These are phyloP conservation scores for Acrobasis consociella DNA, from an alignment of 2,888 invertebrate genomes.

Conservation along the genomic window DNA sequence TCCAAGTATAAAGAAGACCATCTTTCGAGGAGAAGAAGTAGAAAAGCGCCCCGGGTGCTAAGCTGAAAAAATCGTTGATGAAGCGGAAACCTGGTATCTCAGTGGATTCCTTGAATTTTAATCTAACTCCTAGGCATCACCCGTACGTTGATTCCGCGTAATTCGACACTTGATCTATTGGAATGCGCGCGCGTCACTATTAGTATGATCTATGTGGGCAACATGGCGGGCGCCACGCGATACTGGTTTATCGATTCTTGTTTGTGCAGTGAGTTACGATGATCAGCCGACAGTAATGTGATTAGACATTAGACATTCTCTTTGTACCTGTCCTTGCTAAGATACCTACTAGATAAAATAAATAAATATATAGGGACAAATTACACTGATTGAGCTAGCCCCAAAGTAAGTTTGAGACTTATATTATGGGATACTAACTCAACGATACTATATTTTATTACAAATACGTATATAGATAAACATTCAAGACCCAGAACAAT, in stretches of 20 bases:
- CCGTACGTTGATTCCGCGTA: slow-evolving; percentile 5
- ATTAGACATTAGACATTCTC: slow-evolving; percentile 10
- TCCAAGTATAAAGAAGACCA: too few relatives aligned
- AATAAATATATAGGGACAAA: too few relatives aligned
- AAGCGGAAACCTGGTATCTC: not conserved
- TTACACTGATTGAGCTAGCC: too few relatives aligned
- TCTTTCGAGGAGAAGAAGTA: too few relatives aligned
- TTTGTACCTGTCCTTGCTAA: not conserved
- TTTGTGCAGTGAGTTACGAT: slow-evolving; percentile 9
- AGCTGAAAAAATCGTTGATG: too few relatives aligned
- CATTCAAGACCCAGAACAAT: too few relatives aligned
- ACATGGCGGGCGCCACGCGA: slow-evolving; percentile 13
- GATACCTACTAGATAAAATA: too few relatives aligned
- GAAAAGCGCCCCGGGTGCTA: too few relatives aligned
- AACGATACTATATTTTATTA: too few relatives aligned
- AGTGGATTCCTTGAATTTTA: not conserved
- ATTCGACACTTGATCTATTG: slow-evolving; percentile 4
- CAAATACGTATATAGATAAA: too few relatives aligned
- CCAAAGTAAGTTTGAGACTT: too few relatives aligned
- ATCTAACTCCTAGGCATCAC: slow-evolving; percentile 4
- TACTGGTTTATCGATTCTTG: slow-evolving; percentile 7
- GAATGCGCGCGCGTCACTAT: slow-evolving; percentile 12
- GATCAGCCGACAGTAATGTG: not conserved
- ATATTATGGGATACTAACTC: too few relatives aligned
- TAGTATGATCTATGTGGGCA: not conserved